These are phyloP conservation scores for Argynnis bischoffii DNA, from an alignment of 2,888 invertebrate genomes.

Conservation along the genomic window DNA sequence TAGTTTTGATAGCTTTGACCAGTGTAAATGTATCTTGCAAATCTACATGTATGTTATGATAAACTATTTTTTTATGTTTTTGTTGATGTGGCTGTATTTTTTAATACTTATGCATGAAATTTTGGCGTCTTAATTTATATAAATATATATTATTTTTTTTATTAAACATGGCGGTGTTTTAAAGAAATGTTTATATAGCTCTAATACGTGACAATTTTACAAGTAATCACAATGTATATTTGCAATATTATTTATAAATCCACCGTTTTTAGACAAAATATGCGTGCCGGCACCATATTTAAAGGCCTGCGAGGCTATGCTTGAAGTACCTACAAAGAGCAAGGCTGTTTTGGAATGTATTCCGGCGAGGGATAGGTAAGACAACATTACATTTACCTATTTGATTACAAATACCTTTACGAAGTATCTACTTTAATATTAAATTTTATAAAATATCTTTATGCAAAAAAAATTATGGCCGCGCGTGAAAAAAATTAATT, in stretches of 20 bases:
- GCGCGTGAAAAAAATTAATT: background rate
- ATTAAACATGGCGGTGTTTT: too few relatives aligned
- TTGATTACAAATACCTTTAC: too few relatives aligned
- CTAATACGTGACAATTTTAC: too few relatives aligned
- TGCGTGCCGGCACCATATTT: slow-evolving; percentile 86
- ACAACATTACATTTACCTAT: background rate
- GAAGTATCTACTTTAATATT: too few relatives aligned
- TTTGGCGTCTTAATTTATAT: background rate
- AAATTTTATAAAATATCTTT: too few relatives aligned
- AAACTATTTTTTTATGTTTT: too few relatives aligned
- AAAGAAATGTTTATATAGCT: too few relatives aligned
- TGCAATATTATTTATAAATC: slow-evolving; percentile 5
- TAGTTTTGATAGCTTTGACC: slow-evolving; percentile 58
- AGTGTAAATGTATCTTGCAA: slow-evolving; percentile 63
- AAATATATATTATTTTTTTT: too few relatives aligned
- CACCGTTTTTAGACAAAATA: slow-evolving; percentile 83
- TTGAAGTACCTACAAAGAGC: slow-evolving; percentile 82
- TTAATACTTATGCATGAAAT: background rate
- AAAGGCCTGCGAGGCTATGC: slow-evolving; percentile 86
- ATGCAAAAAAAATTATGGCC: too few relatives aligned
- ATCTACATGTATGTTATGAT: slow-evolving; percentile 63
- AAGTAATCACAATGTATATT: background rate
- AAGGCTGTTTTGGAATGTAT: slow-evolving; percentile 84
- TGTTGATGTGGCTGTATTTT: slow-evolving; percentile 11
- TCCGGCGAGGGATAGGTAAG: slow-evolving; percentile 87